Base-by-base conservation (phyloP, 37 sponge, comb jelly and placozoan genomes). In the Haliclona indistincta region DNA sequence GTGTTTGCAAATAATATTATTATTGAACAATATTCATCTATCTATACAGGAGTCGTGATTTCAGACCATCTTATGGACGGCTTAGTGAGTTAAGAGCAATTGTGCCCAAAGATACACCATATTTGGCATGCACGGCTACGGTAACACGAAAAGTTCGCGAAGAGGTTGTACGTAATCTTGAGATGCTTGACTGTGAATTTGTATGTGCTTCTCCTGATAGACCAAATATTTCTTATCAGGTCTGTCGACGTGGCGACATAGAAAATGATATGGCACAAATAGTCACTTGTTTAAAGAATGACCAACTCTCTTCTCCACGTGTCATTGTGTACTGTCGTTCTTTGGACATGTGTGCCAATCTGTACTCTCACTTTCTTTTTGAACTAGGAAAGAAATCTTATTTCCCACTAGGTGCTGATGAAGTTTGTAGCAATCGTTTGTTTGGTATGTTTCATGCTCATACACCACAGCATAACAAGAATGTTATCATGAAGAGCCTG, bases 401-500 rank as follows among this genome's bases (percentile, higher is more conserved):
- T 66, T 81, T 51, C 29, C 82, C 82, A 39, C 47, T 56, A 40
- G 84, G 68, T 37, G 55, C 76, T 37, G 28, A 32, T 25, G 55
- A 76, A 4, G 0, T 76, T 8, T 67, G 76, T 76, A 36, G 66
- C 2, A 67, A 82, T 32, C 58, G 76, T 4, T 32, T 82, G 5
- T 82, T 75, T 76, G 76, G 37, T 1, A 82, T 82, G 84, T 75
- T 63, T 34, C 83, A 82, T 41, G 22, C 68, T n/a, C 63, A 34
- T 37, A 82, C 84, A 22, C 56, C 76, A 15, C 41, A 63, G n/a
- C 42, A 76, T 36, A 82, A 75, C 41, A 82, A 74, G 43, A 40
- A 77, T 19, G 47, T 67, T 32, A 54, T 82, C 23, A n/a, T 82
- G 28, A 17, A 65, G 43, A 82, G 84, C 29, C 58, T 82, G 2